Base-by-base conservation (phyloP, 2,888 invertebrate genomes). In the Pterobdella sp. region DNA sequence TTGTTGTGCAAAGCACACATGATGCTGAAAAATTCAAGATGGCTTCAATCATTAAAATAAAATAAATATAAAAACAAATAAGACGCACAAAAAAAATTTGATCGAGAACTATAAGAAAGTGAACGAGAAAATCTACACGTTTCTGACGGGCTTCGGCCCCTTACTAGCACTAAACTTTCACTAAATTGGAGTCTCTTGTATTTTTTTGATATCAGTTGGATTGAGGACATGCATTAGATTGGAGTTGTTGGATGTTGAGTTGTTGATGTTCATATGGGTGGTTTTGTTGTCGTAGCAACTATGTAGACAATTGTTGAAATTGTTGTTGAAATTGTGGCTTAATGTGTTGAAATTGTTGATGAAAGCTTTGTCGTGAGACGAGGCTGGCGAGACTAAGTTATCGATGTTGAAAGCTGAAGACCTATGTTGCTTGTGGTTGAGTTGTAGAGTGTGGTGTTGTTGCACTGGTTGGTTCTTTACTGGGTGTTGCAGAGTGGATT, bases 161-260 rank as follows among this genome's bases (percentile, higher is more conserved):
- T 56, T 14, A 14, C 7, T 18, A 56, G n/a, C 60, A 26, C 60
- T 18, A 56, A 56, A 56, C 3, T 22, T 56, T 34, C 31, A 29
- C 1, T 26, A 69, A 32, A 69, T 69, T 14, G 69, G 69, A 14
- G 69, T 69, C 32, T 69, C 69, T 49, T 69, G 69, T 18, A 69
- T 69, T 34, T 69, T 69, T 34, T 69, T 69, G 52, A 69, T 52
- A 34, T 69, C 69, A 14, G 37, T 31, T 18, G 49, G 42, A 52
- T 49, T 42, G 1, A 32, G 69, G 14, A 52, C 26, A 37, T 69
- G 69, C 42, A 69, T 49, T 32, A 69, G 34, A 26, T 56, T 56
- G 18, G 60, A 56, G 49, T 49, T 42, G 49, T 69, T 69, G 52
- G 69, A 69, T 31, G 68, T 34, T 31, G 74, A 42, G 52, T 14